Evolutionary conservation across 2,113 vertebrate species (phyloP).

Genomic region (Acrocephalus arundinaceus): DNA sequence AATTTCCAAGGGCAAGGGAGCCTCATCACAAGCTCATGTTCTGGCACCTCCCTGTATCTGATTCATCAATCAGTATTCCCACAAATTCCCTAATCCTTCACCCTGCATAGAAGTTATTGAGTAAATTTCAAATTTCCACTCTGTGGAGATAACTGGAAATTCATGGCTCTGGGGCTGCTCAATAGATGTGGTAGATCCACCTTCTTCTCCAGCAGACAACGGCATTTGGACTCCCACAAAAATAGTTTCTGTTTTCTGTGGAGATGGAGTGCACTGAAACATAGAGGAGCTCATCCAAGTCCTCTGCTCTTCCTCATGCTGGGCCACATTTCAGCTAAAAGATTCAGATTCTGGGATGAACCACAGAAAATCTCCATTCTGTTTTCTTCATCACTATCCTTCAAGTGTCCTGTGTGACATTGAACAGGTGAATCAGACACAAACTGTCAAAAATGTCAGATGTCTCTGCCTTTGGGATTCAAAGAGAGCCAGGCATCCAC

Average conservation of each 20-base stretch:
- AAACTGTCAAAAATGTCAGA: background rate
- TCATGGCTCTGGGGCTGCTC: background rate
- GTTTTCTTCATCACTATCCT: background rate
- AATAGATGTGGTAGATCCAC: background rate
- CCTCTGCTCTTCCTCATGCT: background rate
- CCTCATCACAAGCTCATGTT: background rate
- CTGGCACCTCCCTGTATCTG: background rate
- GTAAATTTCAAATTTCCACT: background rate
- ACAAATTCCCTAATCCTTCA: background rate
- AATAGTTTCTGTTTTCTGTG: background rate
- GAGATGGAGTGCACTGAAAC: background rate
- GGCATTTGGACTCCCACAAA: background rate
- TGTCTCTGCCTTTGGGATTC: background rate
- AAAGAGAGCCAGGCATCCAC: background rate
- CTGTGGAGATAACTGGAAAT: background rate
- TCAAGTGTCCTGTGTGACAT: background rate
- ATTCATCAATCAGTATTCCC: background rate
- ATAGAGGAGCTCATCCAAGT: background rate
- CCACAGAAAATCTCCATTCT: background rate
- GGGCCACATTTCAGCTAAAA: background rate
- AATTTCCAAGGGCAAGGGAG: background rate
- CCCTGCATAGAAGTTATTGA: background rate
- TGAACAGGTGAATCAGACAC: background rate
- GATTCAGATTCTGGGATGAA: background rate
- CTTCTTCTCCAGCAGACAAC: background rate